These are phyloP conservation scores for Rotaria magnacalcarata DNA, from an alignment of 2,888 invertebrate genomes.

Conservation along the genomic window DNA sequence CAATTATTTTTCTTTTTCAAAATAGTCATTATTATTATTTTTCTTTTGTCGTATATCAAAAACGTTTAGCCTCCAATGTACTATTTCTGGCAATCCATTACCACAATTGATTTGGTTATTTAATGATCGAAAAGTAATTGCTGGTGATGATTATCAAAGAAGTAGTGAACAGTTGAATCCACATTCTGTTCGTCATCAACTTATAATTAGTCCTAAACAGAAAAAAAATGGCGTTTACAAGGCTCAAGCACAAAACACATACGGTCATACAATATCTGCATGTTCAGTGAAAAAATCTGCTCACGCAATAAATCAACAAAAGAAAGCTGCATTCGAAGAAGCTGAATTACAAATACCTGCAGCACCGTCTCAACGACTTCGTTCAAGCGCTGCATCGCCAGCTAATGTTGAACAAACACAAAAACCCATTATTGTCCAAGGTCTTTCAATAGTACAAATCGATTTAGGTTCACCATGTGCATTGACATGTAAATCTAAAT, in stretches of 20 bases:
- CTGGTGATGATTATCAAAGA: background rate
- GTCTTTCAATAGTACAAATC: background rate
- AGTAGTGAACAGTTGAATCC: background rate
- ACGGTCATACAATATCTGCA: background rate
- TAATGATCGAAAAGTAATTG: conserved; percentile 34
- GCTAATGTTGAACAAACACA: background rate
- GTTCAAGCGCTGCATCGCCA: background rate
- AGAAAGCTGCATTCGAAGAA: conserved; percentile 19
- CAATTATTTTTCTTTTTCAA: background rate
- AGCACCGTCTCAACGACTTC: background rate
- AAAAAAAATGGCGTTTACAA: conserved; percentile 16
- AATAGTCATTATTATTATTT: too few relatives aligned
- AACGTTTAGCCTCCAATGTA: conserved; percentile 14
- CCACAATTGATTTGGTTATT: conserved; percentile 38
- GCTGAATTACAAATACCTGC: background rate
- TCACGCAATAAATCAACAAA: background rate
- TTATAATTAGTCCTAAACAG: background rate
- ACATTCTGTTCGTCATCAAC: background rate
- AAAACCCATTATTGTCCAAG: conserved; percentile 6
- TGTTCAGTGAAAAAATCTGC: background rate
- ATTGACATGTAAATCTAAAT: conserved; percentile 24
- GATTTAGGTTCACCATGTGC: conserved; percentile 6
- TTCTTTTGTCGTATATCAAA: background rate
- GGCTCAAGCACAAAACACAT: conserved; percentile 21
- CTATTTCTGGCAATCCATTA: conserved; percentile 35